A percentile compares a stretch with the other conserved stretches of the same genome.
These are phyloP conservation scores for Limanda limanda DNA, from an alignment of 2,113 vertebrate genomes.

Conservation along the genomic window DNA sequence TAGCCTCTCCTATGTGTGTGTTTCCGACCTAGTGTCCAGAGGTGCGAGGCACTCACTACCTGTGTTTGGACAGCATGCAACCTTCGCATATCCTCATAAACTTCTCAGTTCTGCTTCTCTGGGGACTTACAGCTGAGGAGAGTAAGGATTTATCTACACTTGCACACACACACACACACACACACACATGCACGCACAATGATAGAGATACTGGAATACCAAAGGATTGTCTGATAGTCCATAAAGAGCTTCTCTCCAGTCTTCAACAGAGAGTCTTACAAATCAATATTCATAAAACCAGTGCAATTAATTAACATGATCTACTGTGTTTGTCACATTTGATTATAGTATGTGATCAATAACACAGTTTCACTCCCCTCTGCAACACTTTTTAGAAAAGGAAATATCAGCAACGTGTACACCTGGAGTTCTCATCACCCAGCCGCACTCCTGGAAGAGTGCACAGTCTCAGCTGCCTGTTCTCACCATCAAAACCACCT, in stretches of 20 bases:
- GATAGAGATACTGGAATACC: background rate
- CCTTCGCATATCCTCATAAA: slow-evolving; percentile 88
- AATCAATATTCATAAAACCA: background rate
- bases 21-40: slow-evolving; percentile 77
- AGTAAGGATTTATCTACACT: slow-evolving; percentile 41
- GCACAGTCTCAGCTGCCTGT: slow-evolving; percentile 76
- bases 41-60: slow-evolving; percentile 83
- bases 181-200: background rate
- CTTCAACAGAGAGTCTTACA: background rate
- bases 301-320: background rate
- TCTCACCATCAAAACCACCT: slow-evolving; percentile 85
- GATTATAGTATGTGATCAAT: background rate
- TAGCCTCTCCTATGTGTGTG: slow-evolving; percentile 14
- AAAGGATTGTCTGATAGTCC: background rate
- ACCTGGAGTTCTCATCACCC: slow-evolving; percentile 78
- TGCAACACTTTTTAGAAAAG: slow-evolving; percentile 53
- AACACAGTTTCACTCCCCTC: slow-evolving; percentile 2
- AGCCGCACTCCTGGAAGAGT: slow-evolving; percentile 86
- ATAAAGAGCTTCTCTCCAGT: background rate
- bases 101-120: slow-evolving; percentile 88
- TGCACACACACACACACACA: slow-evolving; percentile 4
- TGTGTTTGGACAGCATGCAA: slow-evolving; percentile 88
- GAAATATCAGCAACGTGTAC: slow-evolving; percentile 33
- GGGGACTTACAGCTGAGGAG: slow-evolving; percentile 83
- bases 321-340: background rate